These are phyloP conservation scores for Trissoscelio sp. DNA, from an alignment of 2,888 invertebrate genomes.

Conservation along the genomic window DNA sequence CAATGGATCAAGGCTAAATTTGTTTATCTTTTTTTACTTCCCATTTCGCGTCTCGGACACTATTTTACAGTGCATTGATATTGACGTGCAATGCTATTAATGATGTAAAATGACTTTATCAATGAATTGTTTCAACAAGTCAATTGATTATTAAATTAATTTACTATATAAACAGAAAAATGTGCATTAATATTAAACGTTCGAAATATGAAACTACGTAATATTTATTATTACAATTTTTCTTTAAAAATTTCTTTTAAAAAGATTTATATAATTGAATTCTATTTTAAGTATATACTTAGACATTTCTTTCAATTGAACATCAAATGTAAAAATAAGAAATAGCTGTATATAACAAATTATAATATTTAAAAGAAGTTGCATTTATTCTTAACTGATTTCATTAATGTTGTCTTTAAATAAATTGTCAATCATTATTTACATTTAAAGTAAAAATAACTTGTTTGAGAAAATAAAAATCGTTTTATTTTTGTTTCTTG, in stretches of 20 bases:
- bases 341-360: too few species aligned
- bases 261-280: too few species aligned
- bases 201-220: too few species aligned
- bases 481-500: not conserved
- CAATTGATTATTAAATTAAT: too few species aligned
- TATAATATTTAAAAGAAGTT: not conserved
- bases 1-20: constrained; percentile 62
- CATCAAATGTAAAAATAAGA: too few species aligned
- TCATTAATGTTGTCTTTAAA: not conserved
- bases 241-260: too few species aligned
- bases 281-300: too few species aligned
- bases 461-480: not conserved
- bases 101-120: constrained; percentile 43
- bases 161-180: too few species aligned
- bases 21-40: constrained; percentile 49
- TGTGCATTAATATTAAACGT: too few species aligned
- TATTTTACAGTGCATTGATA: constrained; percentile 24
- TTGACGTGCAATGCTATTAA: constrained; percentile 12
- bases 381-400: not conserved
- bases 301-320: too few species aligned
- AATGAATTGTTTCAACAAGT: not conserved
- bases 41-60: constrained; percentile 35
- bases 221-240: too few species aligned
- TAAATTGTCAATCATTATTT: not conserved
- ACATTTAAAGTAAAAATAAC: not conserved